Conservation (phyloP, 2,797 vertebrate genomes). For the Trematomus bernacchii region DNA sequence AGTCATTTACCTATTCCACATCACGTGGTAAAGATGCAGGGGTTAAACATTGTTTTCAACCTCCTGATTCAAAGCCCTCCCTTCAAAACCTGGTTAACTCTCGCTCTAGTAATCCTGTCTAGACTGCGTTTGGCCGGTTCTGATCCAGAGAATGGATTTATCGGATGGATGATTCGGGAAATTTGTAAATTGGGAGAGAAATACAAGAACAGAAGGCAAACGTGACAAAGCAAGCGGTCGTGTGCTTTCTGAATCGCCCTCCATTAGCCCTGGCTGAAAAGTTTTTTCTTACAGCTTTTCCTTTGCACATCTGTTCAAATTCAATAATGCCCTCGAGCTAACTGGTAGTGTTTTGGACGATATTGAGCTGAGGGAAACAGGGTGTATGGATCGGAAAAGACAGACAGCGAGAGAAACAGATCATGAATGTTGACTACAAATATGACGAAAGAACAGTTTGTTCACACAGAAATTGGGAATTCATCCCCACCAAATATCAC, state of each 20-base stretch:
- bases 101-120: conserved; percentile 7
- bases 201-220: conserved; percentile 11
- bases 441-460: neutral
- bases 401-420: neutral
- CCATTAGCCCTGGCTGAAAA: neutral
- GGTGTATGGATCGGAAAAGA: neutral
- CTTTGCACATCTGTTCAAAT: conserved; percentile 18
- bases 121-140: neutral
- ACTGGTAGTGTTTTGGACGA: neutral
- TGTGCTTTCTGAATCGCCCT: conserved; percentile 1
- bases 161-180: neutral
- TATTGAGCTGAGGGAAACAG: neutral
- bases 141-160: neutral
- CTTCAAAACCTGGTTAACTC: conserved; percentile 13
- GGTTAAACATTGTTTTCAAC: neutral
- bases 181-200: neutral
- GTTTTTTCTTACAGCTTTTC: conserved; percentile 1
- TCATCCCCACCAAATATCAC: neutral
- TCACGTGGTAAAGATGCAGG: conserved; percentile 3
- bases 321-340: neutral
- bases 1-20: neutral
- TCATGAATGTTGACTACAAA: neutral
- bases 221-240: neutral
- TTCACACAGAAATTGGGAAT: neutral
- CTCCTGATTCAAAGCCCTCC: neutral